A percentile compares a stretch with the other conserved stretches of the same genome.
Evolutionary conservation across 2,113 vertebrate species (phyloP).

Genomic region (Callaeas wilsoni): DNA sequence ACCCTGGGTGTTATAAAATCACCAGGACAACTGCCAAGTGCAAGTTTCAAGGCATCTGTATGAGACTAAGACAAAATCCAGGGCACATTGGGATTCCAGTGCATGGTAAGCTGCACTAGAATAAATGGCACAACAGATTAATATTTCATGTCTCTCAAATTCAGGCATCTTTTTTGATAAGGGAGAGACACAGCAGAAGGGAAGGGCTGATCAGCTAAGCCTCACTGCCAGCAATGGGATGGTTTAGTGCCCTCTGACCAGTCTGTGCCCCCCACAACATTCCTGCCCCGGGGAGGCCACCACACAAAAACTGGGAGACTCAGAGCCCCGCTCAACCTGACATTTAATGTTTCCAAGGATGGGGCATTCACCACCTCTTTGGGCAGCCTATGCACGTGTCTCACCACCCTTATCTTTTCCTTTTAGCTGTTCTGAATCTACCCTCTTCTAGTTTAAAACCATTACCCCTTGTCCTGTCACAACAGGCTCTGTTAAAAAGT

Average conservation of each 20-base stretch:
- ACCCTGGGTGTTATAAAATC: neutral
- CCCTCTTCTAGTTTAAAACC: neutral
- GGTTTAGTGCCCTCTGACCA: neutral
- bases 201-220: neutral
- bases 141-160: neutral
- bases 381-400: neutral
- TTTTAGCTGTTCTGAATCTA: neutral
- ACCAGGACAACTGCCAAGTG: neutral
- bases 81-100: neutral
- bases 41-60: neutral
- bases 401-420: neutral
- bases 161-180: neutral
- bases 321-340: neutral
- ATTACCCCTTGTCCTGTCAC: neutral
- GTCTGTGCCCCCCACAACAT: accelerated
- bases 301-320: neutral
- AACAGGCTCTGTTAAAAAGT: neutral
- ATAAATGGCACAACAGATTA: neutral
- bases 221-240: neutral
- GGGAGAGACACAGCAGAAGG: neutral
- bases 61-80: neutral
- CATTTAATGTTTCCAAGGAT: neutral
- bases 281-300: neutral
- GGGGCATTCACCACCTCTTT: neutral
- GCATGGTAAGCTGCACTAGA: neutral